Base-by-base conservation (phyloP, 2,113 vertebrate genomes). In the Macquaria ambigua region DNA sequence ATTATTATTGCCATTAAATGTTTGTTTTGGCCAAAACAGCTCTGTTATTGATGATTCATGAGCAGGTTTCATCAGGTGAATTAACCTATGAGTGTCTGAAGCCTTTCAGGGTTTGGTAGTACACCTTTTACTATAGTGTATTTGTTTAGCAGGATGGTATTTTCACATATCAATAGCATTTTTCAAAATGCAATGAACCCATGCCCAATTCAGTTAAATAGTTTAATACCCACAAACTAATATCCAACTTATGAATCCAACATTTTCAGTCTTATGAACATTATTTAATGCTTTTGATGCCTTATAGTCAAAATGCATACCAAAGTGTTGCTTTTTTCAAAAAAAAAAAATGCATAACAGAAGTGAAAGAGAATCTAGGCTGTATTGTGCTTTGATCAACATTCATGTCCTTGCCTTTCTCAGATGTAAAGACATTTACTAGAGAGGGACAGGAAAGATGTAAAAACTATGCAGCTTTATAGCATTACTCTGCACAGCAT, bases 1-100 rank as follows among this genome's bases (percentile, higher is more conserved):
- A 82, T 50, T 78, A 73, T 55, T 77, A 81, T 56, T 6, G 3
- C 41, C 14, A 25, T 70, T 58, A 74, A 50, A 82, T 82, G 63
- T 82, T 83, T 79, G 34, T 11, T 8, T 58, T 2, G 31, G 16
- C 28, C 4, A 43, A 37, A 61, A 23, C 31, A 56, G 23, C 34
- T 28, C 58, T 15, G 10, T 39, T 37, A n/a, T 1, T 10, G 25
- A 28, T 31, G 25, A 16, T 53, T 75, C 15, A 48, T 63, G 16
- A 14, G 25, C 11, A 31, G n/a, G 31, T 77, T 67, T 37, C 53
- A 69, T 23, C 25, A 25, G 25, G 37, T 34, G 2, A 50, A 59
- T 37, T 3, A 34, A 34, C 34, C 34, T 34, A 34, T 34, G 34
- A 34, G 34, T 34, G 34, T 34, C 34, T 34, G 34, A 34, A 34